Evolutionary conservation across 2,113 vertebrate genomes (phyloP).

Genomic region (Machaerirhynchus nigripectus): DNA sequence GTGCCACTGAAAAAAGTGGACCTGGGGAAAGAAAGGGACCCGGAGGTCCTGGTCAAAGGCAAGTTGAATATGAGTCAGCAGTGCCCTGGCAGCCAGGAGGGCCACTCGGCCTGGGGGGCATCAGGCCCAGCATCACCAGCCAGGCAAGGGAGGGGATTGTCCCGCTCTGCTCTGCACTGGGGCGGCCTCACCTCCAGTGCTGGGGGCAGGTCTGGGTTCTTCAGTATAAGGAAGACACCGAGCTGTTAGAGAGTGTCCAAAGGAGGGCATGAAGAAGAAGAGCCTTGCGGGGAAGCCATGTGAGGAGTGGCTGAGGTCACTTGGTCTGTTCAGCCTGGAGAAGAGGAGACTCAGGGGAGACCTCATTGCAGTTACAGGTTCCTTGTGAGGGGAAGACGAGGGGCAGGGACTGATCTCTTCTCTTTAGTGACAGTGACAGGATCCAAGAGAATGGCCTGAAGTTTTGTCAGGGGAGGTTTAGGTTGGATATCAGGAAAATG

Average conservation of each 20-base stretch:
- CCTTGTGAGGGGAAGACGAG: rapidly evolving
- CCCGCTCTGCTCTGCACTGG: no score
- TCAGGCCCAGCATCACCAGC: no score
- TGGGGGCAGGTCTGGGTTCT: neutral
- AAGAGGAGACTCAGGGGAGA: neutral
- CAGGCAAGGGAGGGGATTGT: neutral
- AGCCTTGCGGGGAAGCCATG: rapidly evolving
- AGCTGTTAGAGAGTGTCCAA: neutral
- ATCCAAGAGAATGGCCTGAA: neutral
- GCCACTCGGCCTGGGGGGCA: rapidly evolving
- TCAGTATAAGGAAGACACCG: neutral
- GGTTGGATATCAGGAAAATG: rapidly evolving
- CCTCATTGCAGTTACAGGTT: neutral
- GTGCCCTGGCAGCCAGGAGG: neutral
- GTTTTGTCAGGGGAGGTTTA: neutral
- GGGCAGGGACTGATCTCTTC: neutral
- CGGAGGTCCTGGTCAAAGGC: rapidly evolving
- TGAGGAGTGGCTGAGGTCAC: neutral
- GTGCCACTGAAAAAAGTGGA: neutral
- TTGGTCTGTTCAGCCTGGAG: no score
- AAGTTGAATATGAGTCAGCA: no score
- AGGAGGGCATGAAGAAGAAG: rapidly evolving
- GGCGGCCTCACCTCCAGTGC: rapidly evolving
- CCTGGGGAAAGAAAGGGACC: no score
- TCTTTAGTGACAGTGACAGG: neutral